These are phyloP conservation scores for Orussus abietinus DNA, from an alignment of 1,140 invertebrate species.

Conservation along the genomic window DNA sequence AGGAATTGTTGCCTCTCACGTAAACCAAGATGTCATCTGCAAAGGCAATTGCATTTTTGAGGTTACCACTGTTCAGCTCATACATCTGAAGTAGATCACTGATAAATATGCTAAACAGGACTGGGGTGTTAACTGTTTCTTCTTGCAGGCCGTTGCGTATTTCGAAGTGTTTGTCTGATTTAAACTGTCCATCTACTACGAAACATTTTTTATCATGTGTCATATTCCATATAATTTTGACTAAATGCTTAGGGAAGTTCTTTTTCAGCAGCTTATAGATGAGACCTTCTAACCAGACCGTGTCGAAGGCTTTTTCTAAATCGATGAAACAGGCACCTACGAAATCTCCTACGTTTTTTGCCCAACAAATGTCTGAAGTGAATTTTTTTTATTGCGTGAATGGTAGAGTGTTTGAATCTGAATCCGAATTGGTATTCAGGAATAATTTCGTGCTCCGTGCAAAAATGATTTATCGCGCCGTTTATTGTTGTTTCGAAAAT, in stretches of 20 bases:
- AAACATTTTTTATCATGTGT: conserved; percentile 4
- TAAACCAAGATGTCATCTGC: no score
- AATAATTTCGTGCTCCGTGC: conserved; percentile 12
- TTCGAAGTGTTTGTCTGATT: neutral
- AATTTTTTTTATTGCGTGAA: conserved; percentile 14
- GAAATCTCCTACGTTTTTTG: conserved; percentile 1
- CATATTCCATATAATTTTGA: conserved; percentile 12
- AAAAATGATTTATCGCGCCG: neutral
- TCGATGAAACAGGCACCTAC: conserved; percentile 12
- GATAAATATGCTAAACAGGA: conserved; percentile 19
- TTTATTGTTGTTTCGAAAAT: conserved; percentile 15
- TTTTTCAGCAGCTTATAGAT: no score
- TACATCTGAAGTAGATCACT: neutral
- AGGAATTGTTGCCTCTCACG: neutral
- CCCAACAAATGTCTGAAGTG: conserved; percentile 10
- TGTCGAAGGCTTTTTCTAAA: no score
- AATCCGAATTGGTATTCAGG: conserved; percentile 21
- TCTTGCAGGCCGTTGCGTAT: conserved; percentile 10
- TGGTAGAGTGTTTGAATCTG: conserved; percentile 12
- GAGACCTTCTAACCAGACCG: conserved; percentile 4
- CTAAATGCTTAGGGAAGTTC: conserved; percentile 1
- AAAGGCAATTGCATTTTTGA: no score
- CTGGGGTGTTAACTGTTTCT: conserved; percentile 12
- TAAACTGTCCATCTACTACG: neutral
- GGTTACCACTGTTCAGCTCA: neutral